Percentiles rank a stretch among this genome's conserved stretches.
Conservation (phyloP, 2,113 vertebrate species). For the Columba janthina region DNA sequence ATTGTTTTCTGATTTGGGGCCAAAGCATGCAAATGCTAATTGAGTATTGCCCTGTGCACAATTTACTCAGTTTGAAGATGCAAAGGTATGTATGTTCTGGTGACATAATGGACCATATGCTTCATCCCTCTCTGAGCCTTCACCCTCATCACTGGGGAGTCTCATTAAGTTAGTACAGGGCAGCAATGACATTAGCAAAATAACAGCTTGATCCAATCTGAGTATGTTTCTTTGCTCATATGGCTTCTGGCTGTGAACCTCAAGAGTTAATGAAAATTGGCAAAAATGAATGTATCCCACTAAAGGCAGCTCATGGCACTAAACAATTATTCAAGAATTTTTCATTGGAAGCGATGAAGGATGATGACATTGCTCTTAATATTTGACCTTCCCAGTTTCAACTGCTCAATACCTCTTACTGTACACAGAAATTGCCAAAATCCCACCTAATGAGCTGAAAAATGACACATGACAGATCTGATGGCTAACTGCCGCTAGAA, state of each 20-base stretch:
- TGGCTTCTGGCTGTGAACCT: not conserved
- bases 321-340: constrained; percentile 88
- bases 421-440: constrained; percentile 77
- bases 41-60: not conserved
- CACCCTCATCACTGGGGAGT: not conserved
- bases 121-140: not conserved
- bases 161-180: not conserved
- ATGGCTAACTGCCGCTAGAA: constrained; percentile 74
- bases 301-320: constrained; percentile 61
- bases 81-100: not conserved
- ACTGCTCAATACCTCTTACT: constrained; percentile 75
- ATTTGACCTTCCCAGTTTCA: constrained; percentile 82
- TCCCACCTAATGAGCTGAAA: constrained; percentile 80
- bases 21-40: not conserved
- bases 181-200: not conserved
- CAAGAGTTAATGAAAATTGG: constrained; percentile 60
- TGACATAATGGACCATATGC: not conserved
- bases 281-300: constrained; percentile 22
- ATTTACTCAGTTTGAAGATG: not conserved
- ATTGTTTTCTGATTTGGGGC: not conserved
- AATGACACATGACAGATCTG: constrained; percentile 76
- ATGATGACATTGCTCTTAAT: constrained; percentile 82
- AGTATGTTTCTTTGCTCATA: not conserved
- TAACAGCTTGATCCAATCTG: constrained; percentile 13
- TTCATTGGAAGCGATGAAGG: constrained; percentile 87